Conservation (phyloP, 2,797 vertebrate species). For the Paguma larvata region DNA sequence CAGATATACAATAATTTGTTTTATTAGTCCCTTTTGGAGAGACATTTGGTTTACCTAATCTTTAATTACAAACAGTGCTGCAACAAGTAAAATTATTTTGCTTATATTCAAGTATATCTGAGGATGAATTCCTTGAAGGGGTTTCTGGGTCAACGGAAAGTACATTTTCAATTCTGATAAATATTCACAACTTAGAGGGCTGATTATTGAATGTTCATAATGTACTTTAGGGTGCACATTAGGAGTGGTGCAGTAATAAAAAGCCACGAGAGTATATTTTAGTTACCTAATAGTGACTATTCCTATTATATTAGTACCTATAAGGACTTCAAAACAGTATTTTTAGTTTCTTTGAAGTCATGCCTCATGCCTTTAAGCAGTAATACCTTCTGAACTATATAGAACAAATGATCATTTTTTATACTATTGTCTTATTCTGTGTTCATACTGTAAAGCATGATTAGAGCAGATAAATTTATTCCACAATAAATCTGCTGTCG, state of each 20-base stretch:
- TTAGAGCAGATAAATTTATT: not conserved
- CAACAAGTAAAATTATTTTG: constrained; percentile 25
- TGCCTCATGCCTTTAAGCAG: not conserved
- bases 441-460: constrained; percentile 21
- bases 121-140: not conserved
- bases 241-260: not conserved
- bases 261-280: not conserved
- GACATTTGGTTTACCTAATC: not conserved
- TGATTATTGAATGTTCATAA: not conserved
- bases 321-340: not conserved
- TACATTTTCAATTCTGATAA: constrained; percentile 6
- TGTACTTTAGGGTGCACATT: not conserved
- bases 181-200: not conserved
- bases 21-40: not conserved
- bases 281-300: constrained; percentile 6
- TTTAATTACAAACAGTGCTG: not conserved
- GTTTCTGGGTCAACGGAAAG: not conserved
- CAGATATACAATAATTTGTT: not conserved
- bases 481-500: not conserved
- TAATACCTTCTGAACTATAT: constrained; percentile 22
- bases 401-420: not conserved
- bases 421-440: not conserved
- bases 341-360: constrained; percentile 15
- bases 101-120: not conserved
- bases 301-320: not conserved